These are phyloP conservation scores for Resseliella maxima DNA, from an alignment of 2,888 invertebrate genomes.

Conservation along the genomic window DNA sequence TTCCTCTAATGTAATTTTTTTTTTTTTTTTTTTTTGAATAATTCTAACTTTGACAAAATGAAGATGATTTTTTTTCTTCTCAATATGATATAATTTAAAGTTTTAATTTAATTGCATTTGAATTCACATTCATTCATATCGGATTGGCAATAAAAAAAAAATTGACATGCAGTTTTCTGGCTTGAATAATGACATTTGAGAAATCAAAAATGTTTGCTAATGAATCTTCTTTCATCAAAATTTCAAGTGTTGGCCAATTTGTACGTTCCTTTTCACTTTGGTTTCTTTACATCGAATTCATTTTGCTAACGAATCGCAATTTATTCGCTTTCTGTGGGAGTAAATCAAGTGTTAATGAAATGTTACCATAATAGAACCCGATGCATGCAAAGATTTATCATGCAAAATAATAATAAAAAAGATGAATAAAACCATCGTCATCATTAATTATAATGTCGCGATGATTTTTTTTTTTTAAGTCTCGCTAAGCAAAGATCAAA, in stretches of 20 bases:
- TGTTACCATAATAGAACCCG: background rate
- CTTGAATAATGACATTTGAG: constrained; percentile 13
- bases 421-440: background rate
- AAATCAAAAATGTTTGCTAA: constrained; percentile 31
- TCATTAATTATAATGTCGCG: constrained; percentile 38
- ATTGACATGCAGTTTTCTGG: background rate
- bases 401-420: background rate
- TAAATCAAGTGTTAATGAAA: constrained; percentile 15
- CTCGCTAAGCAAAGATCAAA: background rate
- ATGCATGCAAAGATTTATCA: background rate
- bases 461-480: background rate
- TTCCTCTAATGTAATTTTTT: background rate
- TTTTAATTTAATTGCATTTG: constrained; percentile 7
- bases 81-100: background rate
- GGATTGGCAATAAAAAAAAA: too few species aligned
- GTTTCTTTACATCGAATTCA: background rate
- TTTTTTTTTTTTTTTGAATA: background rate
- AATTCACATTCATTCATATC: background rate
- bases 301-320: constrained; percentile 27
- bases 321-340: constrained; percentile 3
- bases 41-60: background rate
- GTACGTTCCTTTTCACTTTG: background rate
- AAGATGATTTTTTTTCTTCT: background rate
- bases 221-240: constrained; percentile 26
- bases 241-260: background rate